Percentiles rank a stretch among this genome's conserved stretches.
phyloP scores from a whole-genome alignment of 37 sponge, comb jelly and placozoan species.

The Aphrocallistes beatrix region DNA sequence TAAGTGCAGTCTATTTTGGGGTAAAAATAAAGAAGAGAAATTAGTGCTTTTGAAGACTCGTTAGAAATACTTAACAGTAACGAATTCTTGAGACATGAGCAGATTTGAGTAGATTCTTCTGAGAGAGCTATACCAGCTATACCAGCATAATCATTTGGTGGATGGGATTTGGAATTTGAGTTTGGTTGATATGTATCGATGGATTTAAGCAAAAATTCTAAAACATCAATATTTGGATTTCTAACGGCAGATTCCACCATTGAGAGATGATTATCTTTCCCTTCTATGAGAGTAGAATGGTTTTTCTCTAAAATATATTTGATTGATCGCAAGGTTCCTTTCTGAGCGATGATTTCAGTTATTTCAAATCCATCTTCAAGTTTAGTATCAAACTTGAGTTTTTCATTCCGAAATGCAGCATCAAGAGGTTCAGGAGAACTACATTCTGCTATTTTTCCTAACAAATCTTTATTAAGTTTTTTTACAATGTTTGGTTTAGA shows the following conservation, averaged over 20 bases:
- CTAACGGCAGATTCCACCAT: background rate
- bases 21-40: too few relatives aligned
- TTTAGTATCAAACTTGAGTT: background rate
- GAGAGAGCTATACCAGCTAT: too few relatives aligned
- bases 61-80: too few relatives aligned
- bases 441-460: too few relatives aligned
- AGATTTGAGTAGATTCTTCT: background rate
- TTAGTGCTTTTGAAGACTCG: too few relatives aligned
- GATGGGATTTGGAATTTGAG: too few relatives aligned
- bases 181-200: too few relatives aligned
- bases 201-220: conserved; percentile 10
- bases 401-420: background rate
- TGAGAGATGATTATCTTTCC: too few relatives aligned
- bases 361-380: background rate
- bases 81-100: background rate
- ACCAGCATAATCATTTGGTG: too few relatives aligned
- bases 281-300: background rate
- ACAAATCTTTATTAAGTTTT: too few relatives aligned
- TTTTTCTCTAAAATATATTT: background rate
- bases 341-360: background rate
- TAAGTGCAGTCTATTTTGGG: too few relatives aligned
- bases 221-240: background rate
- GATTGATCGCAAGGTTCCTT: background rate
- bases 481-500: too few relatives aligned
- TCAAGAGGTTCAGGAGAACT: background rate